Evolutionary conservation across 2,797 vertebrate species (phyloP).

Genomic region (Mormyrops boulengeri): DNA sequence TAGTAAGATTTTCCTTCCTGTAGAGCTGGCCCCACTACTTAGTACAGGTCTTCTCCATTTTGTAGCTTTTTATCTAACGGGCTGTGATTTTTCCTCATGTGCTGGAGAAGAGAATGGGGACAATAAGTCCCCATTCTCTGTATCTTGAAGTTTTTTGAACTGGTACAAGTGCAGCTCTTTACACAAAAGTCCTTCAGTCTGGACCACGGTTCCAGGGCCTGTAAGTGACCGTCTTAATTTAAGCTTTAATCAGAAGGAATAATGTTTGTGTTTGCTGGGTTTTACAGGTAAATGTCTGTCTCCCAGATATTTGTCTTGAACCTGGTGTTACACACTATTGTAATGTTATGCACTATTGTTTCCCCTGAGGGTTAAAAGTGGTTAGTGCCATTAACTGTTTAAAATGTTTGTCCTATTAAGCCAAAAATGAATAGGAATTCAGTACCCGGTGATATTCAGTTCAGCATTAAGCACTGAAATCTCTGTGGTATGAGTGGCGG

Average conservation of each 20-base stretch:
- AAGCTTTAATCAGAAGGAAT: neutral
- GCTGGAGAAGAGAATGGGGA: neutral
- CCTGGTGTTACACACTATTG: neutral
- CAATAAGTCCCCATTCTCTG: neutral
- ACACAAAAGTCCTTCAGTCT: neutral
- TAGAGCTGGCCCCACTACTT: neutral
- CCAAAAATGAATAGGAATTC: neutral
- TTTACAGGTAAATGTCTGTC: neutral
- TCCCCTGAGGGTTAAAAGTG: neutral
- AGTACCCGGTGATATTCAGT: neutral
- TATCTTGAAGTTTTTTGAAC: neutral
- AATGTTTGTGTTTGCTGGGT: neutral
- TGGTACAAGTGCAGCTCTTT: neutral
- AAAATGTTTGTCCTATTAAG: neutral
- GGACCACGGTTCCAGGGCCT: neutral
- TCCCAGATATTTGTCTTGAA: neutral
- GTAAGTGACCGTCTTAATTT: neutral
- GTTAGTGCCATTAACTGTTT: neutral
- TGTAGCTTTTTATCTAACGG: neutral
- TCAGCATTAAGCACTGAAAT: neutral
- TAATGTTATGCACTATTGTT: neutral
- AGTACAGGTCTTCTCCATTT: neutral
- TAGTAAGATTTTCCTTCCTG: neutral
- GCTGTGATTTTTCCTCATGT: neutral
- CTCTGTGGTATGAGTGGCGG: neutral